Evolutionary conservation across 2,797 vertebrate species (phyloP), one percentile per base, ranked within the genome.

Genomic region (Spondyliosoma cantharus): DNA sequence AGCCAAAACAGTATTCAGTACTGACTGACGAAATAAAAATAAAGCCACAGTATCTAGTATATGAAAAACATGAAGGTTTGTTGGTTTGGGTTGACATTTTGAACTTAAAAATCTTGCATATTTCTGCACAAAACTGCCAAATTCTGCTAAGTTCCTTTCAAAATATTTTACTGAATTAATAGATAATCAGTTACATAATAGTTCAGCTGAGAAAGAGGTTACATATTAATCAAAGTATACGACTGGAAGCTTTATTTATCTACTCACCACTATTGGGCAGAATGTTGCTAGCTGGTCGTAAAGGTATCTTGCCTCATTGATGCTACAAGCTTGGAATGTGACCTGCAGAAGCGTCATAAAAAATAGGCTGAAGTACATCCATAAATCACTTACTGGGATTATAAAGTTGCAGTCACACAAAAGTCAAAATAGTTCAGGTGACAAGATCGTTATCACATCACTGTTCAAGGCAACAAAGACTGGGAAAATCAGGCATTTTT

Each of bases 251-350:
- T 71, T 45, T 19, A 69, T 45, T 66, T 69, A 53, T 71, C 27
- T 62, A 96, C 97, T 97, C 92, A 99, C 98, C 92, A 99, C 96
- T 91, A 99, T 98, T 50, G 98, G 98, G 89, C 98, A 99, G 92
- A 99, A 98, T 0, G 97, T 97, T n/a, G 98, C 98, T 64, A 99
- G 95, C 79, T 99, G 98, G 94, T 99, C 98, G 84, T 99, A 99
- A 70, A 99, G 97, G 85, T 97, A 99, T 57, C 98, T 96, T 12
- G 98, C 98, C 93, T 99, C 98, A 25, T 94, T 96, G 89, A 99
- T 99, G 93, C 98, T 99, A 91, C 98, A 99, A 80, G 98, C 98
- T 84, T 99, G 98, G 94, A 99, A 99, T 45, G 98, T 99, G 81
- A 99, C 98, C 98, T 99, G 89, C 81, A 90, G 87, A 87, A 78